phyloP scores from a whole-genome alignment of 2,113 vertebrate species.

The Phodopus roborovskii region DNA sequence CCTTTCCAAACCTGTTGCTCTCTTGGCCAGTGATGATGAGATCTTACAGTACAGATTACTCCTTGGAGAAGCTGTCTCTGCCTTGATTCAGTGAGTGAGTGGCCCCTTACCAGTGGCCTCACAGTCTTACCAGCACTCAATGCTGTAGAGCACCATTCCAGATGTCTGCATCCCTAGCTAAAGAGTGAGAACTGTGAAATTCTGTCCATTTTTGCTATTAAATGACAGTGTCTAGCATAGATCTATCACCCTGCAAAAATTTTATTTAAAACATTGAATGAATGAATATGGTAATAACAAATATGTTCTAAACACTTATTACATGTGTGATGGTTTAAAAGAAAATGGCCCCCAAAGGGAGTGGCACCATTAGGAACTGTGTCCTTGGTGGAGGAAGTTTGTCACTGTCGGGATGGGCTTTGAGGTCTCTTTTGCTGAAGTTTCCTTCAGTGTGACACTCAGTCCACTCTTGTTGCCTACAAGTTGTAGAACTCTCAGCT shows the following conservation, averaged over 20 bases:
- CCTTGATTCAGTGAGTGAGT: background rate
- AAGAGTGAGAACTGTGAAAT: background rate
- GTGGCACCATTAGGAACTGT: too few relatives aligned
- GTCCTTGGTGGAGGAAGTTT: too few relatives aligned
- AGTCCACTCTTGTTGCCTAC: background rate
- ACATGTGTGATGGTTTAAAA: background rate
- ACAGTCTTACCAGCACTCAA: background rate
- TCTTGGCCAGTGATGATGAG: background rate
- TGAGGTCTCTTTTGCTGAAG: too few relatives aligned
- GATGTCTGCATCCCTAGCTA: rapidly evolving
- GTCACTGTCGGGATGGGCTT: too few relatives aligned
- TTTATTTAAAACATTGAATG: background rate
- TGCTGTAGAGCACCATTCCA: background rate
- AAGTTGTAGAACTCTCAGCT: background rate
- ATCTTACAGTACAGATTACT: background rate
- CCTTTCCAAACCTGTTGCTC: background rate
- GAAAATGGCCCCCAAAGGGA: too few relatives aligned
- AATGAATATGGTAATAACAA: background rate
- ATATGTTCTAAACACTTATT: background rate
- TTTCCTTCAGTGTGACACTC: too few relatives aligned
- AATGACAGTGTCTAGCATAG: background rate
- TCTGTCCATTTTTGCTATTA: background rate
- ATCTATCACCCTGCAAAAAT: background rate
- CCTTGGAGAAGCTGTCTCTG: background rate
- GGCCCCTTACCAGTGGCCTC: background rate